phyloP scores from a whole-genome alignment of 2,888 invertebrate species.

The Papilio elwesi region DNA sequence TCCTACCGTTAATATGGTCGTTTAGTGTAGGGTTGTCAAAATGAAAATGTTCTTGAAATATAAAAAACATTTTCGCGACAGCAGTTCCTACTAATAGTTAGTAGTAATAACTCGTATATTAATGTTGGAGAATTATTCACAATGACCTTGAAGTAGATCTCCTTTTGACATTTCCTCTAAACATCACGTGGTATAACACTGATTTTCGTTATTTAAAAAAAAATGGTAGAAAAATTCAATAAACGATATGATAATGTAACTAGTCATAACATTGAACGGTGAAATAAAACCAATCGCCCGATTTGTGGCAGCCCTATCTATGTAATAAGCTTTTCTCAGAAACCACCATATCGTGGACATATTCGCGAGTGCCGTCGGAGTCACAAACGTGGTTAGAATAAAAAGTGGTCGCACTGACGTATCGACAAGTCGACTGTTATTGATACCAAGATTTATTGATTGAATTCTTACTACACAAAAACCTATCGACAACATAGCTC shows the following conservation, averaged over 20 bases:
- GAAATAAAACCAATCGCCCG: neutral
- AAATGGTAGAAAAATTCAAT: no score
- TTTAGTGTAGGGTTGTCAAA: constrained; percentile 21
- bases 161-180: no score
- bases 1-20: constrained; percentile 9
- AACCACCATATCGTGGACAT: constrained; percentile 7
- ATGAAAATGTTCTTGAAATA: neutral
- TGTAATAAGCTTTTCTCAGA: constrained; percentile 14
- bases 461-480: neutral
- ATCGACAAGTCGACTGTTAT: constrained; percentile 13
- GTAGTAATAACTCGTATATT: no score
- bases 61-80: no score
- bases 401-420: constrained; percentile 14
- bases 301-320: constrained; percentile 13
- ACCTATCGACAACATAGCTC: neutral
- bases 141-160: no score
- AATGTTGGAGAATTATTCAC: no score
- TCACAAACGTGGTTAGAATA: constrained; percentile 19
- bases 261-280: neutral
- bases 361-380: constrained; percentile 2
- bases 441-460: constrained; percentile 26
- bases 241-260: no score
- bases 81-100: no score
- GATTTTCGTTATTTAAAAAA: no score
- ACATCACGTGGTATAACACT: no score